These are phyloP conservation scores for Ephialtes manifestator DNA, from an alignment of 2,888 invertebrate genomes.

Conservation along the genomic window DNA sequence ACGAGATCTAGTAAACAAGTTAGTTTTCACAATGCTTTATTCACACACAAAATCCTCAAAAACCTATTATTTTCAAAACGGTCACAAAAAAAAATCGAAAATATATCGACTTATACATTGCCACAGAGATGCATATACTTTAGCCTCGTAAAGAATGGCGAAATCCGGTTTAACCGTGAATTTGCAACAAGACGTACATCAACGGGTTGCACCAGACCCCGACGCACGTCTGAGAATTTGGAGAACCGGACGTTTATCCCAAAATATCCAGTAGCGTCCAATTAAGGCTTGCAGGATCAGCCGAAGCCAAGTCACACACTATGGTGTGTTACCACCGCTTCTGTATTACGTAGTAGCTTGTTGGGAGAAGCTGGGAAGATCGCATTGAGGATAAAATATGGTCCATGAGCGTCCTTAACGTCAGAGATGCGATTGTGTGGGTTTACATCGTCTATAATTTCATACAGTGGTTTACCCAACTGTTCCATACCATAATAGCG, in stretches of 20 bases:
- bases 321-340: not conserved
- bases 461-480: slow-evolving; percentile 20
- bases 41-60: no score
- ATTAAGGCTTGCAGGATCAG: slow-evolving; percentile 69
- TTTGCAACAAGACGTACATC: slow-evolving; percentile 65
- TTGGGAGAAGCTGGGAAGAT: not conserved
- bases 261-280: slow-evolving; percentile 67
- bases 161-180: slow-evolving; percentile 66
- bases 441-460: slow-evolving; percentile 26
- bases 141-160: slow-evolving; percentile 50
- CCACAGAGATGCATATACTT: slow-evolving; percentile 31
- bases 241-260: slow-evolving; percentile 63
- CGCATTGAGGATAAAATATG: slow-evolving; percentile 55
- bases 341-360: slow-evolving; percentile 3
- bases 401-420: slow-evolving; percentile 54
- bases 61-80: not conserved
- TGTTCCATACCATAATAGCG: slow-evolving; percentile 17
- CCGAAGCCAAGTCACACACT: slow-evolving; percentile 43
- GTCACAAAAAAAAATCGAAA: not conserved
- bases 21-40: no score
- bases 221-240: not conserved
- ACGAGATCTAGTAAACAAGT: no score
- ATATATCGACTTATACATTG: slow-evolving; percentile 38
- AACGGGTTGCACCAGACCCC: slow-evolving; percentile 49
- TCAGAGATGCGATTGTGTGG: slow-evolving; percentile 33